These are phyloP conservation scores for Brienomyrus brachyistius DNA, from an alignment of 2,113 vertebrate genomes.

Conservation along the genomic window DNA sequence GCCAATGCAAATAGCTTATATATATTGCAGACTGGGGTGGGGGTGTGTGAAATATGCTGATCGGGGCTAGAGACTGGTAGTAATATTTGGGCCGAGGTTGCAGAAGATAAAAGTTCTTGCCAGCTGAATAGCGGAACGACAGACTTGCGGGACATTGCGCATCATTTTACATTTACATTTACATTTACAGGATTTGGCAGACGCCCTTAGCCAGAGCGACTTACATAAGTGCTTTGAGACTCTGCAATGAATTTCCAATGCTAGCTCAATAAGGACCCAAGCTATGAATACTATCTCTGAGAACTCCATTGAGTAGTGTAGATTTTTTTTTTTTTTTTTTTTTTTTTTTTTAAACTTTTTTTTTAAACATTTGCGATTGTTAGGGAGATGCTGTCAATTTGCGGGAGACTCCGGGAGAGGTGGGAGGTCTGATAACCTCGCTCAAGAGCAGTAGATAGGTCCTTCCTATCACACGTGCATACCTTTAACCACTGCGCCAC, in stretches of 20 bases:
- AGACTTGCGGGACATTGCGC: background rate
- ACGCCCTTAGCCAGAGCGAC: too few species aligned
- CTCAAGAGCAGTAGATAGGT: background rate
- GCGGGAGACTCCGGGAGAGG: background rate
- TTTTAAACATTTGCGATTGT: background rate
- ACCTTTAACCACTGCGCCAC: background rate
- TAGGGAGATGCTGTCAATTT: background rate
- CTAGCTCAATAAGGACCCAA: too few species aligned
- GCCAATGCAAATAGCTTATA: background rate
- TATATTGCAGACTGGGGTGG: too few species aligned
- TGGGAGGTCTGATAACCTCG: background rate
- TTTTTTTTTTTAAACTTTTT: too few species aligned
- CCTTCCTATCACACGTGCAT: background rate
- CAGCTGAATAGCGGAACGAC: background rate
- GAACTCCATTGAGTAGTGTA: too few species aligned
- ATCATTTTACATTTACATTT: too few species aligned
- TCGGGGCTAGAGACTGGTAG: background rate
- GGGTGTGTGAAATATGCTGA: background rate
- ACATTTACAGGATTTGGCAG: too few species aligned
- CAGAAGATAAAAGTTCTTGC: background rate
- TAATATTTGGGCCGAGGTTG: background rate
- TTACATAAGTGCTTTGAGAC: too few species aligned
- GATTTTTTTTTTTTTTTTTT: too few species aligned
- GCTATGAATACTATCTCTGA: too few species aligned
- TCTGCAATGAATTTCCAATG: too few species aligned